phyloP scores from a whole-genome alignment of 1,140 invertebrate genomes.

The Charaxes varanes region DNA sequence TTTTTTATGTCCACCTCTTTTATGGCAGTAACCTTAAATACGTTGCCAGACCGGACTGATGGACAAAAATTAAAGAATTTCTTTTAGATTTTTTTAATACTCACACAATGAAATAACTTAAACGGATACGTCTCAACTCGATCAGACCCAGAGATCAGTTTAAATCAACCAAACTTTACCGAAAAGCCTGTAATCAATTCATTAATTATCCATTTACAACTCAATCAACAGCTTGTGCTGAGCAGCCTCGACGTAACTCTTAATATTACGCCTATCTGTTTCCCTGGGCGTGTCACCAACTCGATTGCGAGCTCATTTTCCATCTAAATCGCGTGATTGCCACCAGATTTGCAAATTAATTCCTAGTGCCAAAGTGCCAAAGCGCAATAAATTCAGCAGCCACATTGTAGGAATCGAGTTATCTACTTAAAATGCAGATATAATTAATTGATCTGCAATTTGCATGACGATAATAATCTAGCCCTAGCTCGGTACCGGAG shows the following conservation, averaged over 20 bases:
- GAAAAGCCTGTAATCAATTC: too few species aligned
- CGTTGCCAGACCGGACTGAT: too few species aligned
- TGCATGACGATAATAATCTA: conserved; percentile 13
- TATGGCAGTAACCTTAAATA: too few species aligned
- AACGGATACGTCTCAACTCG: too few species aligned
- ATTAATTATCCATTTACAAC: conserved; percentile 1
- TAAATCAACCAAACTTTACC: too few species aligned
- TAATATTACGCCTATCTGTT: neutral
- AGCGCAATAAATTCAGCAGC: conserved; percentile 11
- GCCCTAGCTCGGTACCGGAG: conserved; percentile 7
- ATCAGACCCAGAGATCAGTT: too few species aligned
- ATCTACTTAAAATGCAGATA: conserved; percentile 17
- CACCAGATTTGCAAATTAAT: conserved; percentile 49
- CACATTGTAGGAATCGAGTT: conserved; percentile 6
- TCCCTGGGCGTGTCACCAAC: conserved; percentile 4
- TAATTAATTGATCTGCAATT: conserved; percentile 18
- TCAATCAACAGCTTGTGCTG: conserved; percentile 1
- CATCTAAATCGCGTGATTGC: conserved; percentile 22
- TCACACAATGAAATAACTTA: too few species aligned
- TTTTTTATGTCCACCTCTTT: too few species aligned
- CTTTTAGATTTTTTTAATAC: too few species aligned
- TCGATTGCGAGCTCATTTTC: conserved; percentile 13
- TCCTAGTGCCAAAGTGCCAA: conserved; percentile 17
- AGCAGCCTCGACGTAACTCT: neutral
- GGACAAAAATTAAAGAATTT: too few species aligned